These are phyloP conservation scores for Thrips palmi DNA, from an alignment of 1,140 invertebrate species.

Conservation along the genomic window DNA sequence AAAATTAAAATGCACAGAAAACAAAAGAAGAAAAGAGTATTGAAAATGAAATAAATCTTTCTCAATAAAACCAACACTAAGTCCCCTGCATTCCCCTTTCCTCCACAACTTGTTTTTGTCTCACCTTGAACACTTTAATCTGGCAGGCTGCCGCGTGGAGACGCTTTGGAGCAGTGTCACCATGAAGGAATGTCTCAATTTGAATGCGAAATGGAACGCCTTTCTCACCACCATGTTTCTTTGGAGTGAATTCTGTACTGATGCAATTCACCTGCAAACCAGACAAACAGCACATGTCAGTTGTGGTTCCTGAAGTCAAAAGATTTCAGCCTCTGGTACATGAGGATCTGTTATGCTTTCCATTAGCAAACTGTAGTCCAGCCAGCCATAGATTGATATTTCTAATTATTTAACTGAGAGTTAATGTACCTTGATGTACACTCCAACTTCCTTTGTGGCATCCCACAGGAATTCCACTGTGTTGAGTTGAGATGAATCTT, in stretches of 20 bases:
- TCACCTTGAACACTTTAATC: slow-evolving; percentile 67
- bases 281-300: too few relatives aligned
- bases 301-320: too few relatives aligned
- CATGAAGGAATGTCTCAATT: slow-evolving; percentile 61
- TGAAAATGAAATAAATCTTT: background rate
- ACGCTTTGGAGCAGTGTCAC: slow-evolving; percentile 21
- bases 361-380: too few relatives aligned
- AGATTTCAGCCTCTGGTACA: too few relatives aligned
- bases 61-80: slow-evolving; percentile 7
- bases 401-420: slow-evolving; percentile 1
- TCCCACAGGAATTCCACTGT: slow-evolving; percentile 85
- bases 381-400: too few relatives aligned
- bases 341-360: too few relatives aligned
- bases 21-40: background rate
- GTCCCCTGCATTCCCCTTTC: too few relatives aligned
- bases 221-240: slow-evolving; percentile 95
- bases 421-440: slow-evolving; percentile 63
- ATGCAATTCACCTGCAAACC: slow-evolving; percentile 73
- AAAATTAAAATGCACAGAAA: background rate
- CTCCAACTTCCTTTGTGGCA: slow-evolving; percentile 86
- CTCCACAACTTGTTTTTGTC: background rate
- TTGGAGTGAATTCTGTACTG: slow-evolving; percentile 93
- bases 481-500: slow-evolving; percentile 59
- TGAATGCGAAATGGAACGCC: slow-evolving; percentile 92
- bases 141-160: slow-evolving; percentile 88